Base-by-base conservation (phyloP, 37 sponge, comb jelly and placozoan genomes). In the Cladorhizidae sp. region DNA sequence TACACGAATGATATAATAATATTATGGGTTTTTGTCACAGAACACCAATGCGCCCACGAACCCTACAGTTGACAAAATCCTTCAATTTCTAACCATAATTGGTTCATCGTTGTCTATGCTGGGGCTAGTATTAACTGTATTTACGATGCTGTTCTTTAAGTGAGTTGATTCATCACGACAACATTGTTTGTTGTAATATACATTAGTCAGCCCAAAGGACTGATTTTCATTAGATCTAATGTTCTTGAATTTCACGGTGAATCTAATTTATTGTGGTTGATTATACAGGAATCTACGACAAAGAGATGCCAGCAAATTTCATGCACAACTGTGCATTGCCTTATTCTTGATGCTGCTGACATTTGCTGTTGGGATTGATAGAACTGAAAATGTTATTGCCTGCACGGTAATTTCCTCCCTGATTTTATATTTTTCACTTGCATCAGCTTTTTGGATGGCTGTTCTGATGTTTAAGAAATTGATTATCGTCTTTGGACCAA, bases 391-490 rank as follows among this genome's bases (percentile, higher is more conserved):
- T 29, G n/a, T 7, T n/a, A 40, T 41, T 22, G 76, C 33, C 41
- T 90, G 90, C 68, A 86, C 72, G 21, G 42, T 49, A 26, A 28
- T 80, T 33, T 83, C 85, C 9, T 41, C 64, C 3, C 62, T 85
- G 1, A 79, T 90, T 23, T 86, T 65, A 1, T 90, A 90, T 63
- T 85, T 90, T 72, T 75, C 81, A 2, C 62, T 86, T 57, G 86
- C 80, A 45, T 62, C 86, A 36, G 72, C 73, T 26, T 29, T 73
- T 31, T 90, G 90, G 90, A 90, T 90, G 90, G 90, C 86, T 61
- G 74, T 90, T 40, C 80, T 85, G 68, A 78, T 90, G 76, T 85
- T 79, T 50, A 73, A 79, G 58, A 83, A 84, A 41, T 76, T 90
- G 5, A 50, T 90, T 62, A 67, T 90, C 25, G 87, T 90, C 1